A percentile compares a stretch with the other conserved stretches of the same genome.
phyloP scores from a whole-genome alignment of 1,140 invertebrate genomes.

The Melitaea cinxia region DNA sequence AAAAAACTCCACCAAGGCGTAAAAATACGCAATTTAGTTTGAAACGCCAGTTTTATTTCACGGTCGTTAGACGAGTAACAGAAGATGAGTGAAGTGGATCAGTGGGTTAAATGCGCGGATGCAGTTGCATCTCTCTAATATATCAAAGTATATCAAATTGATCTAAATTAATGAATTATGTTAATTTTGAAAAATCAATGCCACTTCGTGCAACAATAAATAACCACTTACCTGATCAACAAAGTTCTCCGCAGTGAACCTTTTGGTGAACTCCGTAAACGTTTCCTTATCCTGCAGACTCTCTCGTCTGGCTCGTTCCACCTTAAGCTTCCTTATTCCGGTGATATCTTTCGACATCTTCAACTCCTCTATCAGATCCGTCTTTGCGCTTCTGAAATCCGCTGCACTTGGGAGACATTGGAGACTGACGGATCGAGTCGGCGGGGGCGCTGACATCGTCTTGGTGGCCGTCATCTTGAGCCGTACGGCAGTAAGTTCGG shows the following conservation, averaged over 20 bases:
- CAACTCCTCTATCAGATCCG: conserved; percentile 93
- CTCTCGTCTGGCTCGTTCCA: conserved; percentile 91
- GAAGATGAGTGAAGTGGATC: conserved; percentile 53
- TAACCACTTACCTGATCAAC: conserved; percentile 89
- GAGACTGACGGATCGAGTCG: conserved; percentile 87
- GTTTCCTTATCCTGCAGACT: conserved; percentile 90
- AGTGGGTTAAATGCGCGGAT: conserved; percentile 61
- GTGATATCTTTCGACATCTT: conserved; percentile 95
- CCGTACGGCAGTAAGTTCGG: conserved; percentile 91
- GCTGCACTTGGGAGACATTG: conserved; percentile 85
- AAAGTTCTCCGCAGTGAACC: conserved; percentile 93
- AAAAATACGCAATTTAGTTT: conserved; percentile 47
- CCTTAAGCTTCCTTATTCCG: conserved; percentile 94
- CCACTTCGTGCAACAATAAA: conserved; percentile 26
- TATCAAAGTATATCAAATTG: conserved; percentile 13
- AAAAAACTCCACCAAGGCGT: conserved; percentile 32
- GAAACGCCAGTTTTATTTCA: conserved; percentile 61
- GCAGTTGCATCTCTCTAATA: conserved; percentile 40
- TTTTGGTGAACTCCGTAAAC: conserved; percentile 90
- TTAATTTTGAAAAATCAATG: conserved; percentile 20
- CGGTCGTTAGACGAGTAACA: conserved; percentile 49
- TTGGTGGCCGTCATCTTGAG: conserved; percentile 89
- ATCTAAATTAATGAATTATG: background rate
- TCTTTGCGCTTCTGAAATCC: conserved; percentile 89
- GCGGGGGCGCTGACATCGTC: conserved; percentile 89